Percentiles rank a stretch among this genome's conserved stretches.
These are phyloP conservation scores for Taenioides sp. DNA, from an alignment of 2,797 vertebrate species.

Conservation along the genomic window DNA sequence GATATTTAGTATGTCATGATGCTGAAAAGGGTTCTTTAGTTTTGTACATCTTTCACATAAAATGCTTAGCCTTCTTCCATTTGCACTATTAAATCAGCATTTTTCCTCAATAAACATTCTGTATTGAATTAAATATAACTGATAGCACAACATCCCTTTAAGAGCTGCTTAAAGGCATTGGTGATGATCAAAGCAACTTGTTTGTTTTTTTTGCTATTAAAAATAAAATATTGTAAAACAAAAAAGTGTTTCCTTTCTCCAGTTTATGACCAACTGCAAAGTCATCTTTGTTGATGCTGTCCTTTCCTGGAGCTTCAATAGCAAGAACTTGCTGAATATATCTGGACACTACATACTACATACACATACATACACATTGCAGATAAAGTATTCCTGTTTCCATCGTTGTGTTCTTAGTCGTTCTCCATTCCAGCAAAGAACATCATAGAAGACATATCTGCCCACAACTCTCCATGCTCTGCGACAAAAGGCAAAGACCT, in stretches of 20 bases:
- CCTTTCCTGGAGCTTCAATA: slow-evolving; percentile 29
- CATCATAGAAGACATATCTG: slow-evolving; percentile 74
- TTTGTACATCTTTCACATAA: slow-evolving; percentile 60
- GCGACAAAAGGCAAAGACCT: slow-evolving; percentile 39
- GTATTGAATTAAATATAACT: slow-evolving; percentile 57
- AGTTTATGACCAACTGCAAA: slow-evolving; percentile 26
- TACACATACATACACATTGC: slow-evolving; percentile 65
- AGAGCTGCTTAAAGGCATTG: slow-evolving; percentile 79
- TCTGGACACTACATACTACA: slow-evolving; percentile 61
- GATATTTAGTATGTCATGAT: slow-evolving; percentile 69
- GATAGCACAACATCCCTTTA: slow-evolving; percentile 73
- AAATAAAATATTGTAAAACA: slow-evolving; percentile 64
- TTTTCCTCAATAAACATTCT: slow-evolving; percentile 73
- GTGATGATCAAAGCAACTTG: slow-evolving; percentile 68
- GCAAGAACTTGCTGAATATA: slow-evolving; percentile 55
- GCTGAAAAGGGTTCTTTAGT: slow-evolving; percentile 43
- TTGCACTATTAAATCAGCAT: slow-evolving; percentile 51
- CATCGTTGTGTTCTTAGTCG: slow-evolving; percentile 44
- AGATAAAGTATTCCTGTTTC: slow-evolving; percentile 27
- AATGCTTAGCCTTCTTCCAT: slow-evolving; percentile 47
- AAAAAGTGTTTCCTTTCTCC: slow-evolving; percentile 46
- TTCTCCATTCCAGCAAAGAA: slow-evolving; percentile 76
- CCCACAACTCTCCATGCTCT: slow-evolving; percentile 42
- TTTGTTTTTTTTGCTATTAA: slow-evolving; percentile 53
- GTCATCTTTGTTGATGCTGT: slow-evolving; percentile 31